Evolutionary conservation across 2,113 vertebrate genomes (phyloP), one percentile per base, ranked within the genome.

Genomic region (Bufo bufo): DNA sequence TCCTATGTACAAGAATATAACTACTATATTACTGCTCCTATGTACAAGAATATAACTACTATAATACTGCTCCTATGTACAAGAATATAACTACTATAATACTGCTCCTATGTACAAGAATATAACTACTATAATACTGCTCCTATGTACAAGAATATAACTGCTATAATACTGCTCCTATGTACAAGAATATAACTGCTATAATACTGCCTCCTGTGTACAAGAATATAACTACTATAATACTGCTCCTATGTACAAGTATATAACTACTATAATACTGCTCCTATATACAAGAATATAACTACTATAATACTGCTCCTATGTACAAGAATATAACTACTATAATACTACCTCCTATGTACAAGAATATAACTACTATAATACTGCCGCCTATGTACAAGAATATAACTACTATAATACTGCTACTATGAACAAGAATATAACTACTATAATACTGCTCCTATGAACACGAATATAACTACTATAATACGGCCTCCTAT

Each of bases 381-480:
- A 66, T 66, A 66, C 65, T 66, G n/a, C 65, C 59, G 3, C n/a
- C 65, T 66, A 23, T 66, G 6, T 66, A 66, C 65, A 66, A 66
- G 65, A 66, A 66, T 66, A 66, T 66, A 23, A 66, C 65, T 66
- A 66, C 65, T 66, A 66, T 66, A 66, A 66, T 66, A 66, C 65
- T 66, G 65, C 65, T 23, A 20, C 65, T 66, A 66, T 66, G 20
- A 23, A 66, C 65, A 66, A 23, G 20, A 66, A 66, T 66, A 66
- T 66, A 66, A 66, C 65, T 66, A 66, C 65, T 66, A 66, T 66
- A 66, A 66, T 66, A 66, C 65, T 66, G 8, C 65, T 66, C 65
- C 65, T 66, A 66, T 66, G 20, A 23, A 66, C 65, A 66, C 10
- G 65, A 66, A 66, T 66, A 66, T 66, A 66, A 66, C 65, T 66